Evolutionary conservation across 1,140 invertebrate species (phyloP).

Genomic region (Zaprionus davidi): DNA sequence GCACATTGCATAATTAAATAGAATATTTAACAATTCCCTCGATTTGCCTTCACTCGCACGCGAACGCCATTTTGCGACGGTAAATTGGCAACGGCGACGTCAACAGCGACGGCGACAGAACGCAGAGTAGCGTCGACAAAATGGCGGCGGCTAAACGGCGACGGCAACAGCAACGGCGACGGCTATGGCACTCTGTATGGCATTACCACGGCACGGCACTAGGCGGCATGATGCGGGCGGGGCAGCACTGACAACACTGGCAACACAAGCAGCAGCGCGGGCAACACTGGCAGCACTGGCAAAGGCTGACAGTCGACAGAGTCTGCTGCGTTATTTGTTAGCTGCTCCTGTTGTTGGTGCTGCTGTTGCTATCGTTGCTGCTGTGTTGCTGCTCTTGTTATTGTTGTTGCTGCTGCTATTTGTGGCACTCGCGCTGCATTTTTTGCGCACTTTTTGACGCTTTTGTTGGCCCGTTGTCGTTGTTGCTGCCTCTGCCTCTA

Average conservation of each 20-base stretch:
- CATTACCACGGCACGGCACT: constrained; percentile 19
- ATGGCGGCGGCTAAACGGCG: constrained; percentile 38
- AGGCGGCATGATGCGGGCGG: constrained; percentile 25
- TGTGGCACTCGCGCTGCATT: constrained; percentile 63
- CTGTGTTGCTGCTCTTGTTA: constrained; percentile 17
- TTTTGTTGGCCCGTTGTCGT: constrained; percentile 61
- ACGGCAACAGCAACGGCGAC: background rate
- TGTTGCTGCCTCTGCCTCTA: constrained; percentile 27
- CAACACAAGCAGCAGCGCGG: constrained; percentile 56
- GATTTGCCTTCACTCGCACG: constrained; percentile 20
- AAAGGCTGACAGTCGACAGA: constrained; percentile 56
- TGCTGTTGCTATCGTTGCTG: constrained; percentile 1
- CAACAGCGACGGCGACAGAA: constrained; percentile 13
- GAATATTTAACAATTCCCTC: background rate
- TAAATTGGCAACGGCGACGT: constrained; percentile 45
- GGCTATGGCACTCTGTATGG: background rate
- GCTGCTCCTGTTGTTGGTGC: constrained; percentile 25
- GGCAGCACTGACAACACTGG: constrained; percentile 32
- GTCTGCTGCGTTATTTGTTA: constrained; percentile 61
- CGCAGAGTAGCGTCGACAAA: constrained; percentile 31
- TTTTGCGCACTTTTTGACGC: constrained; percentile 77
- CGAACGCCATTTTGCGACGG: constrained; percentile 55
- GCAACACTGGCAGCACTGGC: constrained; percentile 66
- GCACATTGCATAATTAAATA: background rate
- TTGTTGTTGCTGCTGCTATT: constrained; percentile 55